Evolutionary conservation across 2,113 vertebrate genomes (phyloP), one percentile per base, ranked within the genome.

Genomic region (Campylomormyrus tamandua): DNA sequence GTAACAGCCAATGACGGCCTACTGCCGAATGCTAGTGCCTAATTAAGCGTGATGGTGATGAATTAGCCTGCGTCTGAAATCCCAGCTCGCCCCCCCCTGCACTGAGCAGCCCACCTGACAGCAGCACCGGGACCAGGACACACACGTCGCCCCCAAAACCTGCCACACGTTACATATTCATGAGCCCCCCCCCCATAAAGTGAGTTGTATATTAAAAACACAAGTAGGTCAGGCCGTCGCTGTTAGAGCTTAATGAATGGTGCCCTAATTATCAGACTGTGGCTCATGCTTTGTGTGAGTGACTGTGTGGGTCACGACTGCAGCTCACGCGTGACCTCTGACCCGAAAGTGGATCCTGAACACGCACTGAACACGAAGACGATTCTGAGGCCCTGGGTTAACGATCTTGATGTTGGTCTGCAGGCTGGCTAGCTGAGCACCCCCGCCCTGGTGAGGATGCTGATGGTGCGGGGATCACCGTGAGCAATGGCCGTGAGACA

Each of bases 31-130:
- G 27, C 58, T 84, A 48, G 21, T 27, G 39, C 90, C 85, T 87
- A 90, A 88, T 88, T 90, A 90, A 77, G 86, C 31, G 31, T 90
- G 90, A 90, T 88, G 35, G 48, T 88, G 90, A 90, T 88, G 50
- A 88, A 88, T 90, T 58, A 90, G 27, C 35, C 35, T 2, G 13
- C 13, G 84, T 45, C 42, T 56, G 39, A 50, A 88, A 48, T 90
- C 87, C 87, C 90, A 83, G 39, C 39, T 62, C 27, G 42, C 87
- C 27, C 5, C n/a, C n/a, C 8, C 74, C 66, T 19, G 49, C 89
- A 77, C 83, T 50, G 74, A 56, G 45, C 89, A 19, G 10, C 27
- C 70, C 50, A 5, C n/a, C 35, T 83, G 52, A 89, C 80, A 85
- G 24, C 77, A 62, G 53, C 52, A 24, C 27, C 21, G 89, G 89